Conservation (phyloP, 2,113 vertebrate species). For the Corynorhinus townsendii region DNA sequence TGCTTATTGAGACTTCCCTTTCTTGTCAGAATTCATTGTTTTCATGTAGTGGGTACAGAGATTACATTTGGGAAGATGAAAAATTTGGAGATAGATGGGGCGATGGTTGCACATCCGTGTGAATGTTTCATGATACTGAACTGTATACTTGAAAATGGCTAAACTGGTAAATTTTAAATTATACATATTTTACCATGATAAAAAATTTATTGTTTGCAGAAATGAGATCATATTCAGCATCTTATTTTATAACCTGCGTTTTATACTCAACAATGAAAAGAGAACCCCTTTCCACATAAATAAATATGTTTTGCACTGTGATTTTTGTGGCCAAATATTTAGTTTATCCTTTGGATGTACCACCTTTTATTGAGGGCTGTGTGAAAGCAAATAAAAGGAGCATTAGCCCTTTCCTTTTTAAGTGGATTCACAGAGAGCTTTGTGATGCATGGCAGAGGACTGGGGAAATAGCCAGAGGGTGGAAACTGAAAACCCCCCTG, state of each 20-base stretch:
- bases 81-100: background rate
- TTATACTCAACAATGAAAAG: slow-evolving; percentile 28
- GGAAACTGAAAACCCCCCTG: slow-evolving; percentile 37
- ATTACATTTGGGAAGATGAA: background rate
- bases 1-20: background rate
- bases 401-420: slow-evolving; percentile 30
- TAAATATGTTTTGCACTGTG: slow-evolving; percentile 32
- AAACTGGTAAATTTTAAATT: slow-evolving; percentile 5
- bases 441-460: slow-evolving; percentile 40
- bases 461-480: slow-evolving; percentile 47
- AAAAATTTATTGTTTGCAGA: background rate
- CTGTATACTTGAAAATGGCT: background rate
- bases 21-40: slow-evolving; percentile 3
- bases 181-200: background rate
- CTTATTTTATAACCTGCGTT: background rate
- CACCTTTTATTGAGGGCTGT: slow-evolving; percentile 36
- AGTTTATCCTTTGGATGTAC: slow-evolving; percentile 41
- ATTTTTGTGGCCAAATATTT: slow-evolving; percentile 53
- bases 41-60: background rate
- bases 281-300: slow-evolving; percentile 37
- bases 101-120: background rate
- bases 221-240: background rate
- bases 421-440: slow-evolving; percentile 46
- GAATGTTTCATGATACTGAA: background rate
- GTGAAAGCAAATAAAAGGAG: slow-evolving; percentile 42